Evolutionary conservation across 2,888 invertebrate genomes (phyloP).

Genomic region (Netelia fuscicornis): DNA sequence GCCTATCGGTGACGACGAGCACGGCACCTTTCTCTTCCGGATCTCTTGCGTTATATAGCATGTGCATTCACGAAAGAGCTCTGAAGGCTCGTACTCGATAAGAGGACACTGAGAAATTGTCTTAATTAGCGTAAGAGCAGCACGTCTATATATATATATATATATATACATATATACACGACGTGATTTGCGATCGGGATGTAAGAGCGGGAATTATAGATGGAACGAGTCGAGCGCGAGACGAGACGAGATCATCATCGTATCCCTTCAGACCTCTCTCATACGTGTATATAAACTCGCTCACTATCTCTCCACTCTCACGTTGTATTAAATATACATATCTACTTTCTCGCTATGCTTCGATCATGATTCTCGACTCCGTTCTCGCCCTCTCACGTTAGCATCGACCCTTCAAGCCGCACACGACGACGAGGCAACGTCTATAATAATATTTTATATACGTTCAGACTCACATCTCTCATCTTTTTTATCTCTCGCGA

Average conservation of each 20-base stretch:
- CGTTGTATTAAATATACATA: slow-evolving; percentile 28
- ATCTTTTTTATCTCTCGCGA: slow-evolving; percentile 67
- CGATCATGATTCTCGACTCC: slow-evolving; percentile 68
- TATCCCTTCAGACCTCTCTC: slow-evolving; percentile 53
- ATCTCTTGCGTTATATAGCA: slow-evolving; percentile 21
- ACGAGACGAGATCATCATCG: slow-evolving; percentile 60
- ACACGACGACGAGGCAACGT: slow-evolving; percentile 38
- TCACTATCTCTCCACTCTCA: slow-evolving; percentile 26
- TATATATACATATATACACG: not conserved
- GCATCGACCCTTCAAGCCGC: slow-evolving; percentile 65
- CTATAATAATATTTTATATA: slow-evolving; percentile 24
- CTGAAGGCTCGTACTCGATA: slow-evolving; percentile 68
- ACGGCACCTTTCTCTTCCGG: slow-evolving; percentile 54
- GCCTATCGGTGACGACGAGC: slow-evolving; percentile 52
- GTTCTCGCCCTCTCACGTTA: slow-evolving; percentile 62
- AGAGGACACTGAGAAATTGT: slow-evolving; percentile 78
- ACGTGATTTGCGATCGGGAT: slow-evolving; percentile 42
- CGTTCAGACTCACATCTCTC: slow-evolving; percentile 58
- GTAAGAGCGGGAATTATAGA: slow-evolving; percentile 62
- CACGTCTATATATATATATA: slow-evolving; percentile 19
- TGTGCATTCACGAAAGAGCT: slow-evolving; percentile 10
- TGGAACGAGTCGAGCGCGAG: slow-evolving; percentile 66
- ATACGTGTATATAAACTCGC: slow-evolving; percentile 10
- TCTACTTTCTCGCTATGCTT: slow-evolving; percentile 44
- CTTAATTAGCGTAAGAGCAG: slow-evolving; percentile 79